These are phyloP conservation scores for Congeria kusceri DNA, from an alignment of 2,888 invertebrate species.

Conservation along the genomic window DNA sequence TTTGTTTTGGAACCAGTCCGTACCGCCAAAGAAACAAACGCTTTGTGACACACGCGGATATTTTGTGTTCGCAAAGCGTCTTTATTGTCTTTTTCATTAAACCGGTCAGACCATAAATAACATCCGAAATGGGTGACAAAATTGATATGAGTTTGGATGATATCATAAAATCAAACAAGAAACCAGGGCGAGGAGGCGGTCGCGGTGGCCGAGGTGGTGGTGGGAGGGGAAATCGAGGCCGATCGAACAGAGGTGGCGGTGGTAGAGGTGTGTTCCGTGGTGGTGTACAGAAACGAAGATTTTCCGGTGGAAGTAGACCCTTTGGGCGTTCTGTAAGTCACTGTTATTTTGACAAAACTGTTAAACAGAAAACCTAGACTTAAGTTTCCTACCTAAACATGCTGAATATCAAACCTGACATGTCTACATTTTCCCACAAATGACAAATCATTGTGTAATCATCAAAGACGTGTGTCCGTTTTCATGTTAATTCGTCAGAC, in stretches of 20 bases:
- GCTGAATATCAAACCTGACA: no score
- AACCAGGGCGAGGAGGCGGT: constrained; percentile 84
- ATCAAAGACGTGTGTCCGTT: no score
- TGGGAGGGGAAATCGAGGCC: constrained; percentile 81
- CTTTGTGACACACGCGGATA: constrained; percentile 64
- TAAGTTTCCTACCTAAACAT: no score
- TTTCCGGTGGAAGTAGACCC: constrained; percentile 42
- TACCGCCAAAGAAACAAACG: constrained; percentile 59
- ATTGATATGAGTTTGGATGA: constrained; percentile 99
- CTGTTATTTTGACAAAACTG: no score
- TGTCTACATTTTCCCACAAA: no score
- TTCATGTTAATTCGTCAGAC: no score
- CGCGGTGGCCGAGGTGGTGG: constrained; percentile 86
- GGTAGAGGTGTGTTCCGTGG: constrained; percentile 84
- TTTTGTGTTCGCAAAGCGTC: constrained; percentile 30
- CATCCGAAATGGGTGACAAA: constrained; percentile 93
- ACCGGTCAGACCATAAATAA: neutral
- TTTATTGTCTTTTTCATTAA: neutral
- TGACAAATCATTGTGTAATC: no score
- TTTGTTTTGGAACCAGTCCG: constrained; percentile 38
- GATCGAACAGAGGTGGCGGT: constrained; percentile 84
- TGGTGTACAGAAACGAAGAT: constrained; percentile 80
- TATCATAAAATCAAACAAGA: constrained; percentile 93
- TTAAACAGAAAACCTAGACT: no score
- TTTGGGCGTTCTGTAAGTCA: constrained; percentile 45